Evolutionary conservation across 92 coral and sea anemone species (phyloP).

Genomic region (Phenganax marumi): DNA sequence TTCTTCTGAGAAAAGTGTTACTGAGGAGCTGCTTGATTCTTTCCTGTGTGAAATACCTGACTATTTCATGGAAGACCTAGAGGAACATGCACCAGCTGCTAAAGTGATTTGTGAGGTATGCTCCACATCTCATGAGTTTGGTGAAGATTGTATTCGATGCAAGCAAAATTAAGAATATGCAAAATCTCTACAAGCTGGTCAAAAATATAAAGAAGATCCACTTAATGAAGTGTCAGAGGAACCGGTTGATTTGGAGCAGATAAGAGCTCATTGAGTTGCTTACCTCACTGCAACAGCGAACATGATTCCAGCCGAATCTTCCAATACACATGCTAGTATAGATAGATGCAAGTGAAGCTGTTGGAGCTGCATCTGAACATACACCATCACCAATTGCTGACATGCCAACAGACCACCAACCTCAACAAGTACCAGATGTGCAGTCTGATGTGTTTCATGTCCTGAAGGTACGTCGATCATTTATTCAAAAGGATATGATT

Average conservation of each 20-base stretch:
- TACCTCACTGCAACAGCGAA: constrained; percentile 13
- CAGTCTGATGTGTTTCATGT: constrained; percentile 18
- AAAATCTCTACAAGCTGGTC: constrained; percentile 25
- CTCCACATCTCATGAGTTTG: constrained; percentile 30
- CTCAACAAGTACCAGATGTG: background rate
- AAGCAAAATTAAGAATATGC: constrained; percentile 25
- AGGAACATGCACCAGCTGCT: background rate
- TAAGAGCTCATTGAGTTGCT: constrained; percentile 28
- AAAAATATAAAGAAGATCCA: constrained; percentile 1
- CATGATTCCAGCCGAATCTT: background rate
- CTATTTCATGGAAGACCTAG: background rate
- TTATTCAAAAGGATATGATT: constrained; percentile 44
- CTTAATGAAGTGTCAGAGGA: constrained; percentile 10
- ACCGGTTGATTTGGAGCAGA: constrained; percentile 22
- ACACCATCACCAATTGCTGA: background rate
- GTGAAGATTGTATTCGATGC: constrained; percentile 38
- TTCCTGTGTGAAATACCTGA: background rate
- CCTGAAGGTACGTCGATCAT: constrained; percentile 47
- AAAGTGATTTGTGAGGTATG: constrained; percentile 29
- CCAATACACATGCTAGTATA: background rate
- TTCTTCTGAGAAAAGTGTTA: background rate
- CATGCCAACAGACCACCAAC: constrained; percentile 15
- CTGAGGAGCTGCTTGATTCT: background rate
- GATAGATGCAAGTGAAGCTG: background rate
- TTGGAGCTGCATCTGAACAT: background rate